A percentile compares a stretch with the other conserved stretches of the same genome.
phyloP scores from a whole-genome alignment of 2,797 vertebrate genomes.

The Hafferia zeledoni region DNA sequence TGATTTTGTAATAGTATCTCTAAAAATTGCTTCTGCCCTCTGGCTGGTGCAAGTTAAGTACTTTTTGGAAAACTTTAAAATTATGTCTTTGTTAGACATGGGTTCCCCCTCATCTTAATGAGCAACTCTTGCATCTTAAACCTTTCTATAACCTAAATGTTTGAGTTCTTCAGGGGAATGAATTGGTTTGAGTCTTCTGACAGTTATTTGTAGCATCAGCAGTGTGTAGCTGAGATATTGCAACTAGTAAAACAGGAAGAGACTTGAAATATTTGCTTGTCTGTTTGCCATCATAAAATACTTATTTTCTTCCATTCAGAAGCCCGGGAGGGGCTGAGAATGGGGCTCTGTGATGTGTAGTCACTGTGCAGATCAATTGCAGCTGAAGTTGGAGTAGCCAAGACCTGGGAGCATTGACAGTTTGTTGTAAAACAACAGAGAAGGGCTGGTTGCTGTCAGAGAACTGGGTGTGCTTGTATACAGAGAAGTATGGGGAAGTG shows the following conservation, averaged over 20 bases:
- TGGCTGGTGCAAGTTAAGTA: background rate
- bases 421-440: background rate
- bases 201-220: background rate
- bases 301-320: background rate
- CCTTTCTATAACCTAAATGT: background rate
- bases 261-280: background rate
- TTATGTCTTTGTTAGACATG: background rate
- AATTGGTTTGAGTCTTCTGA: background rate
- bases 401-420: background rate
- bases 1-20: background rate
- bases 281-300: background rate
- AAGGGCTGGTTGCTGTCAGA: background rate
- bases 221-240: background rate
- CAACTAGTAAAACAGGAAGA: background rate
- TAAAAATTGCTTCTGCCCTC: background rate
- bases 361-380: background rate
- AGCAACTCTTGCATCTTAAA: background rate
- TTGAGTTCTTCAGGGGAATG: background rate
- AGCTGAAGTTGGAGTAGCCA: background rate
- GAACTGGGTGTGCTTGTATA: background rate
- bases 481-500: slow-evolving; percentile 5
- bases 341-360: background rate
- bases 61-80: background rate
- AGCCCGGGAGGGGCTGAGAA: background rate
- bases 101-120: background rate